Evolutionary conservation across 2,888 invertebrate genomes (phyloP).

Genomic region (Leucophenga maculata): DNA sequence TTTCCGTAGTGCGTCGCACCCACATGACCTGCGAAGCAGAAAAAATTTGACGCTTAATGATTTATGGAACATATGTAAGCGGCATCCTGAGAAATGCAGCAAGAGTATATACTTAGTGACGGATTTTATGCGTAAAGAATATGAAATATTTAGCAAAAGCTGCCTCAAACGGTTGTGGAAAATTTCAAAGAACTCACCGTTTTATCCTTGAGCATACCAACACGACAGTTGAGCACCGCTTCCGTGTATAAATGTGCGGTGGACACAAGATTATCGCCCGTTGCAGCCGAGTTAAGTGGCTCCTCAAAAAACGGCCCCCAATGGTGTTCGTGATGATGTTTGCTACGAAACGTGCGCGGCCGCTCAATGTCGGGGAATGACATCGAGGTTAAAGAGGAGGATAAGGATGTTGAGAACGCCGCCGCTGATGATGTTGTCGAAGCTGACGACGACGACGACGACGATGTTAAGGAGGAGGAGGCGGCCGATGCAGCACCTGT

Average conservation of each 20-base stretch:
- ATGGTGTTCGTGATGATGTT: constrained; percentile 80
- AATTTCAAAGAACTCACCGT: constrained; percentile 73
- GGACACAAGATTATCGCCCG: constrained; percentile 75
- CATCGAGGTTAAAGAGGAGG: constrained; percentile 30
- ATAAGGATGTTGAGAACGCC: constrained; percentile 19
- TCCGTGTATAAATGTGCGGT: constrained; percentile 79
- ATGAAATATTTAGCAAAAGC: too few species aligned
- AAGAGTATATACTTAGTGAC: too few species aligned
- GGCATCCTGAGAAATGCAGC: too few species aligned
- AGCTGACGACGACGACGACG: too few species aligned
- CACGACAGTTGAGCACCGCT: constrained; percentile 78
- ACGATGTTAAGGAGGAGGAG: too few species aligned
- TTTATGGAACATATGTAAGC: too few species aligned
- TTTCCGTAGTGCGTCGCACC: constrained; percentile 78
- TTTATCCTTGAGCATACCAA: constrained; percentile 81
- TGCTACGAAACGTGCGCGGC: constrained; percentile 68
- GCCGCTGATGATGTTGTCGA: too few species aligned
- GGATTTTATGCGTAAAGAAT: too few species aligned
- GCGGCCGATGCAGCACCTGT: too few species aligned
- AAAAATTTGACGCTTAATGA: background rate
- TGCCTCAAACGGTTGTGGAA: too few species aligned
- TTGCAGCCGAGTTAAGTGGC: constrained; percentile 72
- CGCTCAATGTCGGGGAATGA: constrained; percentile 50
- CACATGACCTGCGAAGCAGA: constrained; percentile 77
- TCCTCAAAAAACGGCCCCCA: constrained; percentile 83